Percentiles rank a stretch among this genome's conserved stretches.
Evolutionary conservation across 2,888 invertebrate genomes (phyloP).

Genomic region (Coelinius sp.): DNA sequence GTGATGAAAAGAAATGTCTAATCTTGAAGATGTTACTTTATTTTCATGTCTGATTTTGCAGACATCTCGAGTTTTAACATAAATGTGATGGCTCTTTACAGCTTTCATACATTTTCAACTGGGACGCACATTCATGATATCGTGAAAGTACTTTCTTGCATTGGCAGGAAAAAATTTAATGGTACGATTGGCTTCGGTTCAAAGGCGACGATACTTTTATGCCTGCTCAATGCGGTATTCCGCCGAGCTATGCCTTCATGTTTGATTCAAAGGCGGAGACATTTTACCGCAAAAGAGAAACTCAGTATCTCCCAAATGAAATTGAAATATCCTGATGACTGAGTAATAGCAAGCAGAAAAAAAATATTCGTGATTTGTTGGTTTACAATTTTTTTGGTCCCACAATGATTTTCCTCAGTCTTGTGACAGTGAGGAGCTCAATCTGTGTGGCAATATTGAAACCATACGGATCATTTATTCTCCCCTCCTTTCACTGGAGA

Average conservation of each 20-base stretch:
- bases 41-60: background rate
- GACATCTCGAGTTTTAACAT: background rate
- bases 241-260: background rate
- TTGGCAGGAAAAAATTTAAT: conserved; percentile 2
- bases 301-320: background rate
- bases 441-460: too few species aligned
- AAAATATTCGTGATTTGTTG: background rate
- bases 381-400: background rate
- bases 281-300: conserved; percentile 29
- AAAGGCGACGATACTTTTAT: conserved; percentile 37
- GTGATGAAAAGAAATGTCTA: background rate
- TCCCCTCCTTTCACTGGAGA: background rate
- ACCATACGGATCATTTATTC: background rate
- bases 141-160: conserved; percentile 7
- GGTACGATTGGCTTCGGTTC: conserved; percentile 36
- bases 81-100: background rate
- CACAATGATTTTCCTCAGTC: too few species aligned
- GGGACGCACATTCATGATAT: background rate
- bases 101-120: background rate
- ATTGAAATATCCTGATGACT: conserved; percentile 11
- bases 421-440: too few species aligned
- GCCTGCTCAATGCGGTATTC: background rate
- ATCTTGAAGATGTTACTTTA: background rate
- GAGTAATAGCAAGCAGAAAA: background rate
- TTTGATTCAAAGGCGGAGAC: conserved; percentile 8